Conservation (phyloP, 30 jellyfish, hydroid and myxozoan species). For the Catostylus mosaicus region DNA sequence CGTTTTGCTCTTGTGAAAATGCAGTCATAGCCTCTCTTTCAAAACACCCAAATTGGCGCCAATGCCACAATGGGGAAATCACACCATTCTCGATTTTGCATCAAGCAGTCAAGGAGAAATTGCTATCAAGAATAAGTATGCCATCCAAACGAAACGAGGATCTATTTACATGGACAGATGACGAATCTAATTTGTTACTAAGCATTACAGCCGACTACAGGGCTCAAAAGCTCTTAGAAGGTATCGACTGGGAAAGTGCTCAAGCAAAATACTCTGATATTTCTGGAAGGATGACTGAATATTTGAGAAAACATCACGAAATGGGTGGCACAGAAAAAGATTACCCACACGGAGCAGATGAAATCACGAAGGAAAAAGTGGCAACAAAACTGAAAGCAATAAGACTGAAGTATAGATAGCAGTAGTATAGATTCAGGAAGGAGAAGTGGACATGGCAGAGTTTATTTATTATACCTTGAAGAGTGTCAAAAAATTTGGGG, state of each 20-base stretch:
- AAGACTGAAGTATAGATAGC: constrained; percentile 8
- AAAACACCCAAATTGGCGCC: not conserved
- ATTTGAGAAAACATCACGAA: constrained; percentile 25
- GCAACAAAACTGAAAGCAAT: constrained; percentile 32
- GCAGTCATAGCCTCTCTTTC: not conserved
- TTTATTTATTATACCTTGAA: constrained; percentile 9
- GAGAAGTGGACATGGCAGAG: constrained; percentile 52
- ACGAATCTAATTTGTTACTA: constrained; percentile 8
- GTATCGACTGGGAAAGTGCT: constrained; percentile 44
- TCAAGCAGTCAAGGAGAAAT: not conserved
- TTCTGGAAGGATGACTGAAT: constrained; percentile 23
- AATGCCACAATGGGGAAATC: not conserved
- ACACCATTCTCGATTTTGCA: not conserved
- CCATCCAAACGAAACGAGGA: constrained; percentile 21
- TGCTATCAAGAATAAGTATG: constrained; percentile 7
- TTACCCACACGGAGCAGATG: constrained; percentile 27
- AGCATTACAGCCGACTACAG: constrained; percentile 49
- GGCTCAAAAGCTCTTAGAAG: constrained; percentile 22
- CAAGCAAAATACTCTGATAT: constrained; percentile 40
- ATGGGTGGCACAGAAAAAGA: constrained; percentile 34
- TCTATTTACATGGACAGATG: constrained; percentile 48
- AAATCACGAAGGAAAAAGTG: constrained; percentile 17
- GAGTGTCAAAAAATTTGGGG: constrained; percentile 31
- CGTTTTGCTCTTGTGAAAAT: not conserved
- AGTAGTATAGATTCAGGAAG: constrained; percentile 46